phyloP scores from a whole-genome alignment of 2,797 vertebrate genomes.

The Karalla daura region DNA sequence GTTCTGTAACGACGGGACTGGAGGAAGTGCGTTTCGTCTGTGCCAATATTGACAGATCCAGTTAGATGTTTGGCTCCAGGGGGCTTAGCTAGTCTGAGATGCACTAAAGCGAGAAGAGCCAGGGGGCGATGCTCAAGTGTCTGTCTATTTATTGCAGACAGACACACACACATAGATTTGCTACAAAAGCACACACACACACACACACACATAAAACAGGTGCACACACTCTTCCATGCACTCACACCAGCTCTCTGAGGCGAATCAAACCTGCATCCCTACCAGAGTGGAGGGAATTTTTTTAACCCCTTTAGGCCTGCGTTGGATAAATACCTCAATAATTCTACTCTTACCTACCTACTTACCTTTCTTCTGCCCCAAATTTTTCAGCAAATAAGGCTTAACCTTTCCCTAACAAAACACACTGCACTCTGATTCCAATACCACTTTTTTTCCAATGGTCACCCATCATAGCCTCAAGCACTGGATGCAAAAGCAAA shows the following conservation, averaged over 20 bases:
- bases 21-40: conserved; percentile 59
- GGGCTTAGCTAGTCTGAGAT: conserved; percentile 72
- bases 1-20: conserved; percentile 46
- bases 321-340: conserved; percentile 48
- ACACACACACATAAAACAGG: conserved; percentile 24
- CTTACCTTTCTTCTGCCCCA: conserved; percentile 50
- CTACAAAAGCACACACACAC: conserved; percentile 39
- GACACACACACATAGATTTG: conserved; percentile 14
- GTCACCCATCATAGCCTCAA: conserved; percentile 51
- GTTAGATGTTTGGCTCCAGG: conserved; percentile 73
- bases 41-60: conserved; percentile 76
- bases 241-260: conserved; percentile 55
- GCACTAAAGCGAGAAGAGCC: conserved; percentile 76
- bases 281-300: conserved; percentile 47
- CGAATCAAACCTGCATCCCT: conserved; percentile 62
- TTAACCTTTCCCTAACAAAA: conserved; percentile 63
- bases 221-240: conserved; percentile 47
- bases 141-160: conserved; percentile 73
- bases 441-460: conserved; percentile 39
- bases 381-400: conserved; percentile 54
- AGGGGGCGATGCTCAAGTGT: conserved; percentile 69
- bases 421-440: conserved; percentile 55
- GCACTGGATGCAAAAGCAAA: conserved; percentile 49
- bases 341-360: conserved; percentile 40
- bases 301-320: conserved; percentile 57